Evolutionary conservation across 2,888 invertebrate species (phyloP), one percentile per base, ranked within the genome.

Genomic region (Leucoptera coffeella): DNA sequence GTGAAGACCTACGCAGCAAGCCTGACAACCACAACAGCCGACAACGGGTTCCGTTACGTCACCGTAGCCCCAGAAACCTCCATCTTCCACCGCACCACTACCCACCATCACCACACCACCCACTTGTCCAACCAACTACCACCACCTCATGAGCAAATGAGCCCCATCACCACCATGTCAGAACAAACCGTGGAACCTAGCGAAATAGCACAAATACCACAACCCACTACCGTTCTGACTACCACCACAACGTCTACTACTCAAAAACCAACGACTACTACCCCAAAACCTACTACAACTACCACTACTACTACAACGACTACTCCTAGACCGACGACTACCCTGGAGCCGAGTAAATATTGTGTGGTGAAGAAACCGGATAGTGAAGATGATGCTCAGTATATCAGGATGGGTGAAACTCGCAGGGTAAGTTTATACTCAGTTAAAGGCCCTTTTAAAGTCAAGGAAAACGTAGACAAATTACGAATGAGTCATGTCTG

Each of bases 301-400:
- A 53, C 58, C 3, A 50, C 58, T 1, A 50, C 55, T n/a, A 45
- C 44, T 8, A 48, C 60, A 0, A 72, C 72, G 4, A 64, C 72
- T 2, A 78, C 78, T 9, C 58, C 72, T 0, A 55, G 52, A 10
- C 75, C 78, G 27, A 75, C 78, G 12, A 77, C 78, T 12, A 78
- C 80, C 15, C 50, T 74, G 31, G 69, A 67, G 39, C 71, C 72
- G 27, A 59, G 74, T 31, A 78, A 80, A 42, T 89, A 82, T 45
- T 91, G 90, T 51, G 82, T 86, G 28, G 85, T 87, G 26, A 86
- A 87, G 61, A 81, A 88, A 38, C 83, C 86, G 21, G 83, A 84
- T 46, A 84, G 84, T 44, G 81, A 83, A 35, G 85, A 86, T 53
- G 49, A 62, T 34, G 58, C 65, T 36, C 88, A 90, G 58, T 82